Evolutionary conservation across 2,888 invertebrate species (phyloP).

Genomic region (Polydrusus cervinus): DNA sequence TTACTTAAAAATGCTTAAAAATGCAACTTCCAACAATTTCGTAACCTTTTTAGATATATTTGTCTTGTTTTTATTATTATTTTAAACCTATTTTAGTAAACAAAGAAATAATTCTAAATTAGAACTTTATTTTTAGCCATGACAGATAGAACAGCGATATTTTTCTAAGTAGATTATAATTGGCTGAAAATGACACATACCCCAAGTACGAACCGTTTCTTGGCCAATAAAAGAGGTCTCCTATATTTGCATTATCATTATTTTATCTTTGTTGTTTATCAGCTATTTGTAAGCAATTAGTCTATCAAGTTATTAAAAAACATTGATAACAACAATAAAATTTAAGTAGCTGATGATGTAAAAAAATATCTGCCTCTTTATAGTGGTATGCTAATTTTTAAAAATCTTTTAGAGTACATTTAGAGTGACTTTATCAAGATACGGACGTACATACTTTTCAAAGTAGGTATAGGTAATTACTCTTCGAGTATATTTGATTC

Average conservation of each 20-base stretch:
- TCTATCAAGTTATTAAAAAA: slow-evolving; percentile 21
- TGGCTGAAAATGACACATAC: slow-evolving; percentile 21
- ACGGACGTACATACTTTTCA: too few species aligned
- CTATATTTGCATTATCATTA: slow-evolving; percentile 6
- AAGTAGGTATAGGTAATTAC: too few species aligned
- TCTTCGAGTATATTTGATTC: too few species aligned
- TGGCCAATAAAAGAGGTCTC: neutral
- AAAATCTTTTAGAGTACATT: neutral
- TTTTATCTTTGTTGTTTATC: slow-evolving; percentile 7
- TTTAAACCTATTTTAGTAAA: slow-evolving; percentile 2
- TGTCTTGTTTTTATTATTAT: neutral
- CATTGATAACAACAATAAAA: slow-evolving; percentile 15
- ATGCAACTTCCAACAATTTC: neutral
- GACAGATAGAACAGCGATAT: slow-evolving; percentile 4
- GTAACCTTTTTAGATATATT: neutral
- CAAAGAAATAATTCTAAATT: slow-evolving; percentile 12
- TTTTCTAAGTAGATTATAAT: neutral
- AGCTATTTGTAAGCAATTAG: slow-evolving; percentile 22
- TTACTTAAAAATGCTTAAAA: too few species aligned
- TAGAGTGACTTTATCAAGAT: neutral
- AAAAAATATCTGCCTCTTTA: slow-evolving; percentile 5
- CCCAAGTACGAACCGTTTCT: neutral
- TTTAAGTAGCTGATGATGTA: slow-evolving; percentile 20
- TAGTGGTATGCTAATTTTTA: neutral
- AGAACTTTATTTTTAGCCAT: slow-evolving; percentile 22